phyloP scores from a whole-genome alignment of 2,888 invertebrate species.

The Cotesia congregata region DNA sequence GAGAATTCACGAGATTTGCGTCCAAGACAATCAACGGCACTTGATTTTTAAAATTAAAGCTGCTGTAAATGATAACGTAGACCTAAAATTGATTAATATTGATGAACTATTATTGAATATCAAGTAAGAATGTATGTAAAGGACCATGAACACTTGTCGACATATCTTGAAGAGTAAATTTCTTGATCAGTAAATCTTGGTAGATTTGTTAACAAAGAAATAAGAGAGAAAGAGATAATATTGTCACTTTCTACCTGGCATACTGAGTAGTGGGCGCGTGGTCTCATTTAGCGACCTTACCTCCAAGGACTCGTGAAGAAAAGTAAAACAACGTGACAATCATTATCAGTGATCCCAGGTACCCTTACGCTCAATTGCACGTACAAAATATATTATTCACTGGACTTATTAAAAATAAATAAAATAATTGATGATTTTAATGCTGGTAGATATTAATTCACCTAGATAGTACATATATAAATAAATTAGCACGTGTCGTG shows the following conservation, averaged over 20 bases:
- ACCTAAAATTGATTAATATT: conserved; percentile 14
- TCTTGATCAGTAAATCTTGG: too few relatives aligned
- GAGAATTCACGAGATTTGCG: conserved; percentile 61
- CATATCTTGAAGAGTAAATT: too few relatives aligned
- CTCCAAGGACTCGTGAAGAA: conserved; percentile 4
- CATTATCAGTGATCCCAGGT: conserved; percentile 58
- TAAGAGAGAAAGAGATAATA: too few relatives aligned
- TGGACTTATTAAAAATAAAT: conserved; percentile 29
- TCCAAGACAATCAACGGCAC: conserved; percentile 64
- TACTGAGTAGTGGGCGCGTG: neutral
- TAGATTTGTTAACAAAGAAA: too few relatives aligned
- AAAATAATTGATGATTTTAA: conserved; percentile 30
- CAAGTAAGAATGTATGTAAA: neutral
- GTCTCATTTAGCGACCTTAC: conserved; percentile 22
- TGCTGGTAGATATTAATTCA: conserved; percentile 37
- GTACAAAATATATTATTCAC: conserved; percentile 46
- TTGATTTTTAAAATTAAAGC: conserved; percentile 54
- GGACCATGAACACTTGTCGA: too few relatives aligned
- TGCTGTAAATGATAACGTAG: conserved; percentile 28
- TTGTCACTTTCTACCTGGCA: conserved; percentile 3
- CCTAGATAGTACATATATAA: conserved; percentile 35
- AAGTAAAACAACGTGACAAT: conserved; percentile 61
- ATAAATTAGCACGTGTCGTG: conserved; percentile 28
- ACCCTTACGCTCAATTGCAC: conserved; percentile 51
- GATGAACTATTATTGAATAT: conserved; percentile 23